phyloP scores from a whole-genome alignment of 2,888 invertebrate genomes.

The Strigamia maritima region DNA sequence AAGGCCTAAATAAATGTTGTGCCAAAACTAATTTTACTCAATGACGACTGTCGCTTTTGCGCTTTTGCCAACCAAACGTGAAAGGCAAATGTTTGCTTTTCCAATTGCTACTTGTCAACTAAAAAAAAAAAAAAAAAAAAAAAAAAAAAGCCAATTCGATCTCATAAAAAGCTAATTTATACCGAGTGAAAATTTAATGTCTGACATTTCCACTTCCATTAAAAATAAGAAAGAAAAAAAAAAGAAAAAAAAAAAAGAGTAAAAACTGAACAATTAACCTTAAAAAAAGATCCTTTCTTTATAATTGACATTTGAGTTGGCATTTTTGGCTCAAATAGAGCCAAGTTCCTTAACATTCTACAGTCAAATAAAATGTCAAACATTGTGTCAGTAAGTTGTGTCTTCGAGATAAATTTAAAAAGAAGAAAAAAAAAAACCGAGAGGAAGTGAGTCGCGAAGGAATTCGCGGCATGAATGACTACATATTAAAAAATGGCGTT shows the following conservation, averaged over 20 bases:
- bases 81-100: constrained; percentile 11
- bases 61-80: neutral
- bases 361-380: neutral
- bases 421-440: neutral
- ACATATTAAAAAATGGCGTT: neutral
- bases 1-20: neutral
- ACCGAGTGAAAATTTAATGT: no score
- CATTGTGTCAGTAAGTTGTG: constrained; percentile 18
- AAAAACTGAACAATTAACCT: neutral
- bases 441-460: neutral
- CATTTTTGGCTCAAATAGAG: neutral
- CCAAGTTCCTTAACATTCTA: constrained; percentile 1
- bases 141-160: neutral
- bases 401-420: neutral
- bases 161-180: no score
- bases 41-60: constrained; percentile 8
- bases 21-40: constrained; percentile 7
- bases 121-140: neutral
- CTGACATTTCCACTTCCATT: neutral
- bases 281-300: neutral
- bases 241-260: no score
- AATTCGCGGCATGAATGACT: neutral
- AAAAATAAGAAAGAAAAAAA: neutral
- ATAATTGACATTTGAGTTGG: constrained; percentile 9
- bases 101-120: neutral